Conservation (phyloP, 2,888 invertebrate genomes). For the Chironomus tentans region DNA sequence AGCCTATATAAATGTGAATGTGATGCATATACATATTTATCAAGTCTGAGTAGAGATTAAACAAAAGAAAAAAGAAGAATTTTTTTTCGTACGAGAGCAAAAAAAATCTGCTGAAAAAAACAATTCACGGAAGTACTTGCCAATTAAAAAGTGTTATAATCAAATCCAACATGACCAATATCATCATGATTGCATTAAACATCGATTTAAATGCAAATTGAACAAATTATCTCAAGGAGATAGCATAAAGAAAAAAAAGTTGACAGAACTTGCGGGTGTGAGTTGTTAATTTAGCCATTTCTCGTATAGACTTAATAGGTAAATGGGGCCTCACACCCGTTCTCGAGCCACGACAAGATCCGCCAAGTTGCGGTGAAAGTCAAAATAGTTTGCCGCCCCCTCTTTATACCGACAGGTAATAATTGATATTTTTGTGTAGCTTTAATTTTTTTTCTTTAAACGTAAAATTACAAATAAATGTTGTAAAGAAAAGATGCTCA, state of each 20-base stretch:
- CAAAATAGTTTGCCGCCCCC: constrained; percentile 43
- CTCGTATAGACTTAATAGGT: constrained; percentile 94
- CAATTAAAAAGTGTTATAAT: no score
- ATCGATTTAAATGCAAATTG: constrained; percentile 13
- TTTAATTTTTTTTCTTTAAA: no score
- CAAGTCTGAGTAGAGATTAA: background rate
- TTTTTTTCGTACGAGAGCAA: no score
- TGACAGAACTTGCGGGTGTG: background rate
- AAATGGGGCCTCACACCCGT: constrained; percentile 98
- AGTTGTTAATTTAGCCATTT: constrained; percentile 53
- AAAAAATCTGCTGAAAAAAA: background rate
- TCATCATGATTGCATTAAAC: background rate
- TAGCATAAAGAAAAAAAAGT: constrained; percentile 15
- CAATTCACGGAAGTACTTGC: background rate
- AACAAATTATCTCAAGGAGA: constrained; percentile 16
- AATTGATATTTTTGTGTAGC: no score
- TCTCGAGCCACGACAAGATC: constrained; percentile 92
- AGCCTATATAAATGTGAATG: background rate
- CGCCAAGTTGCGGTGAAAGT: constrained; percentile 59
- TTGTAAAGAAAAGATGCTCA: background rate
- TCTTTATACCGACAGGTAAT: constrained; percentile 44
- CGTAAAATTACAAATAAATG: background rate
- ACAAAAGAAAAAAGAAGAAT: background rate
- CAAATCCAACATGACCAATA: no score
- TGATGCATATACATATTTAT: background rate